Evolutionary conservation across 2,113 vertebrate genomes (phyloP).

Genomic region (Vulpes lagopus): DNA sequence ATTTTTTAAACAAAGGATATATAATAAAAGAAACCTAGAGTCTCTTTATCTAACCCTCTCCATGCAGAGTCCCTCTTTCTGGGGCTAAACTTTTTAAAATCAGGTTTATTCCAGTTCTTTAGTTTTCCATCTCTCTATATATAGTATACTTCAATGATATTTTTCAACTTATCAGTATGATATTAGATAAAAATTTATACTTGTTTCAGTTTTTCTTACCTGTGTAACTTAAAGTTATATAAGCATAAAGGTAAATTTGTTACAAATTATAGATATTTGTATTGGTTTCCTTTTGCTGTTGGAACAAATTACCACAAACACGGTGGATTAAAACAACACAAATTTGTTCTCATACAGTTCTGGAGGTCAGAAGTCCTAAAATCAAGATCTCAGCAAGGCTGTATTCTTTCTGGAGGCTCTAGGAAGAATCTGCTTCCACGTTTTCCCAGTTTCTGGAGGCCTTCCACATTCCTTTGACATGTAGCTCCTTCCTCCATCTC

Average conservation of each 20-base stretch:
- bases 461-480: not conserved
- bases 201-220: not conserved
- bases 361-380: slow-evolving; percentile 14
- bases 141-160: not conserved
- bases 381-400: not conserved
- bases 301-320: not conserved
- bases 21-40: not conserved
- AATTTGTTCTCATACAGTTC: not conserved
- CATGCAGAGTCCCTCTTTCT: not conserved
- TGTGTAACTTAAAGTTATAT: slow-evolving; percentile 12
- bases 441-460: not conserved
- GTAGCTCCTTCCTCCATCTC: not conserved
- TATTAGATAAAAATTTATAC: not conserved
- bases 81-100: not conserved
- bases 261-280: not conserved
- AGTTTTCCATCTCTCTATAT: not conserved
- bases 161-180: not conserved
- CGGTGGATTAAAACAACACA: not conserved
- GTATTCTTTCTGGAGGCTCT: not conserved
- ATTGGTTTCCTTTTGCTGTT: not conserved
- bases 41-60: not conserved
- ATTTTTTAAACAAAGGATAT: not conserved
- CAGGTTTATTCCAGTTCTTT: not conserved
- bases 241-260: not conserved
- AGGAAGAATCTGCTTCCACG: not conserved